phyloP scores from a whole-genome alignment of 2,888 invertebrate genomes.

The Linnaemya vulpina region DNA sequence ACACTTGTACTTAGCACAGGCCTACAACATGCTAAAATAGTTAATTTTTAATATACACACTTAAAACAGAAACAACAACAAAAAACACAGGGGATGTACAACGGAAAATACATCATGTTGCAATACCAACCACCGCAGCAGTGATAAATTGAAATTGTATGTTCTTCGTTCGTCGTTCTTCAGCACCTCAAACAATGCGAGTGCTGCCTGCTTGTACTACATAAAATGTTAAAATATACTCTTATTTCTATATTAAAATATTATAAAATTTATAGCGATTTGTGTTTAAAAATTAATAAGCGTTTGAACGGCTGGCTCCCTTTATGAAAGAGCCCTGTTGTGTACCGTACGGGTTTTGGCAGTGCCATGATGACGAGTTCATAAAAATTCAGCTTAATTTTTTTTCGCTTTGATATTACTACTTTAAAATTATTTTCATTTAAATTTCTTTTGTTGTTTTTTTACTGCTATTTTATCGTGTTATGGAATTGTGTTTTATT shows the following conservation, averaged over 20 bases:
- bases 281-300: constrained; percentile 50
- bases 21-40: constrained; percentile 37
- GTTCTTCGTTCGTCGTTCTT: not conserved
- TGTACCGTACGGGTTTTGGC: not conserved
- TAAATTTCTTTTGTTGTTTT: constrained; percentile 40
- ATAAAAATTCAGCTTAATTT: constrained; percentile 6
- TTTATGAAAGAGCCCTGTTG: not conserved
- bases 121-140: constrained; percentile 42
- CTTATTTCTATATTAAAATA: constrained; percentile 29
- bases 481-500: constrained; percentile 32
- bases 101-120: constrained; percentile 29
- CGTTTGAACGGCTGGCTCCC: not conserved
- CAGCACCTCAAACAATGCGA: not conserved
- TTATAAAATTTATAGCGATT: constrained; percentile 52
- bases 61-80: not conserved
- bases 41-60: constrained; percentile 42
- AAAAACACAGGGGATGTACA: not conserved
- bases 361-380: constrained; percentile 37
- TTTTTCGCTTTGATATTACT: not conserved
- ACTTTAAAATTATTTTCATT: constrained; percentile 40
- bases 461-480: constrained; percentile 31
- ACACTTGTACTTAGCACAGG: not conserved
- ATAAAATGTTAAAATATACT: not conserved
- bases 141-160: constrained; percentile 52
- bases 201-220: constrained; percentile 6